Evolutionary conservation across 2,888 invertebrate genomes (phyloP).

Genomic region (Disparrhopalites patrizii): DNA sequence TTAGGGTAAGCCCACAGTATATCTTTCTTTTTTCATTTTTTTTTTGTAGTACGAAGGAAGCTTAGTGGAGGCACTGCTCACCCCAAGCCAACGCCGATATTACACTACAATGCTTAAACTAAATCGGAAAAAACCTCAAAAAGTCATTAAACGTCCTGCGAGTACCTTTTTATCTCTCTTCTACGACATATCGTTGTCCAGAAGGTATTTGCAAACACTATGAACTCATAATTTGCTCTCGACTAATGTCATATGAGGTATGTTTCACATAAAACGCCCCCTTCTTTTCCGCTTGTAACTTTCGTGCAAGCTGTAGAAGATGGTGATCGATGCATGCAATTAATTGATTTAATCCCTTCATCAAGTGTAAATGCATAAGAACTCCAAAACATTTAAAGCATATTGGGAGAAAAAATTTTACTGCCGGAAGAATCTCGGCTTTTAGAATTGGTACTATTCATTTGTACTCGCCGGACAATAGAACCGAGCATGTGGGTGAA

Average conservation of each 20-base stretch:
- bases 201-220: slow-evolving; percentile 60
- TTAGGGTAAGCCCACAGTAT: too few species aligned
- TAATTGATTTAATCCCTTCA: too few species aligned
- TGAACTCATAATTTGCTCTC: not conserved
- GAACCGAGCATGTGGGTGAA: too few species aligned
- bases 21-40: not conserved
- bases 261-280: too few species aligned
- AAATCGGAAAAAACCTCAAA: slow-evolving; percentile 92
- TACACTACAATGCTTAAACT: slow-evolving; percentile 97
- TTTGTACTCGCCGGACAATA: too few species aligned
- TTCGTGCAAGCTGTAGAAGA: too few species aligned
- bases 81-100: slow-evolving; percentile 91
- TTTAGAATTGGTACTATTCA: too few species aligned
- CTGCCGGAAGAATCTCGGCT: too few species aligned
- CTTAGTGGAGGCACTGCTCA: slow-evolving; percentile 93
- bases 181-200: slow-evolving; percentile 89
- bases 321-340: too few species aligned
- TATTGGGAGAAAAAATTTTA: not conserved
- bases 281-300: too few species aligned
- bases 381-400: not conserved
- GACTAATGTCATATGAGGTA: too few species aligned
- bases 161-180: slow-evolving; percentile 91
- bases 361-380: too few species aligned
- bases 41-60: slow-evolving; percentile 83
- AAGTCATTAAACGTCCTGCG: slow-evolving; percentile 90